phyloP scores from a whole-genome alignment of 2,888 invertebrate species.

The Cheilosia urbana region DNA sequence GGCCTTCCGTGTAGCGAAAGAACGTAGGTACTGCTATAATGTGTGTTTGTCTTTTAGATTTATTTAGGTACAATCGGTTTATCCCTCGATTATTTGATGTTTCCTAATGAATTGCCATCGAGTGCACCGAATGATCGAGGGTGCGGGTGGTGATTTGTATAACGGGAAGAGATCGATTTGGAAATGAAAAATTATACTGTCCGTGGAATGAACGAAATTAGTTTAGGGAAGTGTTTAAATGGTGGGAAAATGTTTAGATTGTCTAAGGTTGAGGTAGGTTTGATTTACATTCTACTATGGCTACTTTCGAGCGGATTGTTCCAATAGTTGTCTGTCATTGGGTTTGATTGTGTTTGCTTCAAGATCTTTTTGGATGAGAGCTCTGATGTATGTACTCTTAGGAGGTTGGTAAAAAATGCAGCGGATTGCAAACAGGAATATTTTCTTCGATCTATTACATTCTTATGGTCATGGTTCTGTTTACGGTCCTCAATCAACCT shows the following conservation, averaged over 20 bases:
- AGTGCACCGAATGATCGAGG: neutral
- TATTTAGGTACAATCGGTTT: slow-evolving; percentile 4
- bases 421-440: no score
- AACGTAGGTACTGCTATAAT: no score
- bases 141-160: slow-evolving; percentile 24
- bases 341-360: no score
- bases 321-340: no score
- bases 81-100: slow-evolving; percentile 3
- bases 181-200: slow-evolving; percentile 10
- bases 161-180: slow-evolving; percentile 5
- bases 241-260: neutral
- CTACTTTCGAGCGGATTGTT: no score
- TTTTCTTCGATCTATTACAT: no score
- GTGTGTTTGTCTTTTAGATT: slow-evolving; percentile 15
- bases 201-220: slow-evolving; percentile 1
- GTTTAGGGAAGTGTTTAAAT: neutral
- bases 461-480: no score
- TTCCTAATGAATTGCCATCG: slow-evolving; percentile 43
- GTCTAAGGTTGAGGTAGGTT: neutral
- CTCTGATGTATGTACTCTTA: no score
- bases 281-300: no score
- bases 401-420: no score
- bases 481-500: no score
- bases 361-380: no score
- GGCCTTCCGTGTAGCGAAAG: slow-evolving; percentile 1